These are phyloP conservation scores for Myotis vivesi DNA, from an alignment of 2,797 vertebrate species.

Conservation along the genomic window DNA sequence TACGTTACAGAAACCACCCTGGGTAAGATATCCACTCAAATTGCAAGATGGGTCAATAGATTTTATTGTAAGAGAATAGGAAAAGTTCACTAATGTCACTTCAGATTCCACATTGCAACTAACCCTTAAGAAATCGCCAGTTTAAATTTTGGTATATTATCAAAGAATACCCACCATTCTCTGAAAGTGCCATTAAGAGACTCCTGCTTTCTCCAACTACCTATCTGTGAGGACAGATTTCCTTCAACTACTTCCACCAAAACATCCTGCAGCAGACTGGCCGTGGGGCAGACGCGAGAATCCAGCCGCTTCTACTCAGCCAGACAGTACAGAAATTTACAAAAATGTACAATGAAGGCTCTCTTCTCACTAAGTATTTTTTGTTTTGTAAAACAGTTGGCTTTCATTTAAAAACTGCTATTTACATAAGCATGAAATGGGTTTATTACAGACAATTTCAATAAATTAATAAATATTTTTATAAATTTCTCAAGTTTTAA, in stretches of 20 bases:
- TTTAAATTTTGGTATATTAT: neutral
- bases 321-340: neutral
- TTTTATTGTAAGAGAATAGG: neutral
- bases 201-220: neutral
- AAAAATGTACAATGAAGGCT: neutral
- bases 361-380: neutral
- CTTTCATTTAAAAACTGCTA: neutral
- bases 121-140: neutral
- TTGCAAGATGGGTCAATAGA: neutral
- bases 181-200: conserved; percentile 1
- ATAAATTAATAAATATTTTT: neutral
- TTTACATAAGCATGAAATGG: neutral
- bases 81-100: neutral
- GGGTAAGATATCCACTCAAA: neutral
- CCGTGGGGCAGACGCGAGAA: neutral
- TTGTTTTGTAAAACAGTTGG: neutral
- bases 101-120: neutral
- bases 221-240: neutral
- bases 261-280: neutral
- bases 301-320: neutral
- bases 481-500: neutral
- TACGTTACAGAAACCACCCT: neutral
- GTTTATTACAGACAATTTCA: neutral
- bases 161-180: neutral
- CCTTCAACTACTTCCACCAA: neutral